A percentile compares a stretch with the other conserved stretches of the same genome.
Evolutionary conservation across 2,888 invertebrate genomes (phyloP).

Genomic region (Didymodactylos carnosus): DNA sequence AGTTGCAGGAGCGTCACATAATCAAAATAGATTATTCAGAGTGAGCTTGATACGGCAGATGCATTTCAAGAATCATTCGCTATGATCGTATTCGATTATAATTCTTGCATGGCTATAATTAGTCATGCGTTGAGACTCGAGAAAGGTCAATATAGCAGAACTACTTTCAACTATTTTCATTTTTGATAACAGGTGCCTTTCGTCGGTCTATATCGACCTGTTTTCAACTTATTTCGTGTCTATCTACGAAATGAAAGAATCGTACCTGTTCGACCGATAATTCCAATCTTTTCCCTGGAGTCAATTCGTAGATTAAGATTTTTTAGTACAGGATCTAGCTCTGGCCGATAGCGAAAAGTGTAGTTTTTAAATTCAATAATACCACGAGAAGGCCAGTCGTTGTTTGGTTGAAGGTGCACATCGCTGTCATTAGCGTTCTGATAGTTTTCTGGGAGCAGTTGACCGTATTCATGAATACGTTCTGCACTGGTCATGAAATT

Average conservation of each 20-base stretch:
- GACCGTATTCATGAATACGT: conserved; percentile 56
- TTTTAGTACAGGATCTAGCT: conserved; percentile 49
- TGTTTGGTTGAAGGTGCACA: conserved; percentile 24
- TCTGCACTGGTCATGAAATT: conserved; percentile 49
- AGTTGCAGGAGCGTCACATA: too few relatives aligned
- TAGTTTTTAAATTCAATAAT: conserved; percentile 26
- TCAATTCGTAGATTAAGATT: conserved; percentile 32
- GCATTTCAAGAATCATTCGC: too few relatives aligned
- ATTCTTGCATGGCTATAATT: too few relatives aligned
- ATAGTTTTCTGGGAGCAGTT: conserved; percentile 50
- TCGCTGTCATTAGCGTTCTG: conserved; percentile 15
- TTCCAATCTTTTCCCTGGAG: conserved; percentile 44
- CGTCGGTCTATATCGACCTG: too few relatives aligned
- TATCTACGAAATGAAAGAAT: conserved; percentile 17
- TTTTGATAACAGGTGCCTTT: too few relatives aligned
- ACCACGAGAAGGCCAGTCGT: conserved; percentile 35
- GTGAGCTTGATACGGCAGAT: too few relatives aligned
- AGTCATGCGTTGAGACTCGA: too few relatives aligned
- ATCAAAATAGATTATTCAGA: too few relatives aligned
- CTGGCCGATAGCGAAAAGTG: conserved; percentile 49
- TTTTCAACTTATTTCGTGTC: too few relatives aligned
- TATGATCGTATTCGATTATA: too few relatives aligned
- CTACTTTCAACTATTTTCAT: too few relatives aligned
- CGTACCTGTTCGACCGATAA: conserved; percentile 39
- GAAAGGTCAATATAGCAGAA: too few relatives aligned